Base-by-base conservation (phyloP, 2,797 vertebrate species). In the Dermochelys coriacea region DNA sequence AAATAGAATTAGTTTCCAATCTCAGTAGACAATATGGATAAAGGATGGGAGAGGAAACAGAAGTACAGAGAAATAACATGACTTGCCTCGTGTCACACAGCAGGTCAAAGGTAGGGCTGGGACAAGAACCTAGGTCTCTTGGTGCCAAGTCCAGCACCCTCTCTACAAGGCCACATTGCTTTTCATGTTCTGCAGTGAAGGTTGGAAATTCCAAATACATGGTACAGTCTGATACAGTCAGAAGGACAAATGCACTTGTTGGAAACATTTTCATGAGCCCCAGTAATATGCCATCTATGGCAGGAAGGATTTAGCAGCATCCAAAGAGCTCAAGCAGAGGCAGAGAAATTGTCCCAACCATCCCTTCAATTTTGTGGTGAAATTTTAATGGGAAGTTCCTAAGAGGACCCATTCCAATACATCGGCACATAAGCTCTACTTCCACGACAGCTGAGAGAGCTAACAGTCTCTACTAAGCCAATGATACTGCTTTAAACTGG, bases 321-420 rank as follows among this genome's bases (percentile, higher is more conserved):
- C 27, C 27, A 45, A 77, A 49, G 27, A 49, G 7, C 25, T 47
- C 74, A 27, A 47, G 41, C 45, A 47, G 25, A 77, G 27, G 27
- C 45, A 77, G 41, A 49, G 45, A 49, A 16, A 47, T 27, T 49
- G 41, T 45, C 41, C 25, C 27, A 77, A 16, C 45, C 14, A 14
- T 23, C 34, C 34, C 64, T 71, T 71, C 64, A 71, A 71, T 71
- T 71, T 23, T 71, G 19, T 64, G 89, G 6, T 1, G 2, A 91
- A 93, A 92, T 29, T 7, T 79, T 93, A 92, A 80, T 90, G 82
- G 79, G 15, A 86, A 71, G 83, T 64, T 80, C 80, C 86, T 84
- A 86, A 68, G 54, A 85, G 41, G 88, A 34, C 6, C 74, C 10
- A 8, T 54, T 29, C 25, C n/a, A 93, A 41, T 75, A 34, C 6